Evolutionary conservation across 2,113 vertebrate species (phyloP), one percentile per base, ranked within the genome.

Genomic region (Tretioscincus oriximinensis): DNA sequence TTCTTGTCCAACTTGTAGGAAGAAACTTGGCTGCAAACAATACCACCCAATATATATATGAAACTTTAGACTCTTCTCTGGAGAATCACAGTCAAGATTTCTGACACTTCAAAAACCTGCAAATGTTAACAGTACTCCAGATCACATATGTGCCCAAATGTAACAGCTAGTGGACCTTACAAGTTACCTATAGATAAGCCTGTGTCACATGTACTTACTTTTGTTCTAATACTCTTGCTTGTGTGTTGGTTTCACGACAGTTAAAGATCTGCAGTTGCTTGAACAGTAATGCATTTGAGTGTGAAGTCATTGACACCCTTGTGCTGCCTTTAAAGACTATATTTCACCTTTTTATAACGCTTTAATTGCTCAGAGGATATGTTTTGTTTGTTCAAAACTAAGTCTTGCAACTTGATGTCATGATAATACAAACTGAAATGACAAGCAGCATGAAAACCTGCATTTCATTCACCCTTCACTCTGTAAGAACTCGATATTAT

Each of bases 31-130:
- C 72, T 93, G 94, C 85, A 97, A 96, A 88, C 97, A 98, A 1
- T 99, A 98, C 89, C 98, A 99, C 91, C 98, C 98, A 24, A 97
- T 99, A 77, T 99, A 99, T 90, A 95, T 99, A 92, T 99, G 96
- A 98, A 84, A 82, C 9, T 49, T 84, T 70, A 14, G 2, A 6
- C 69, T 85, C 72, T 29, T 85, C 91, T 91, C 81, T 67, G 90
- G 93, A 92, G 78, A 87, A 83, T 80, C 77, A 88, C 71, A 64
- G 76, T 73, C 85, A 75, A 86, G 5, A 83, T 85, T 81, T 51
- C 87, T 73, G 68, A 78, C 86, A 82, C 47, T 80, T 87, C 58
- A n/a, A 81, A 64, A 64, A 41, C 69, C 65, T 63, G 66, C 80
- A 87, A 88, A 88, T 73, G 85, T 60, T 63, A n/a, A 51, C 51